phyloP scores from a whole-genome alignment of 2,113 vertebrate species.

The Crotophaga sulcirostris region DNA sequence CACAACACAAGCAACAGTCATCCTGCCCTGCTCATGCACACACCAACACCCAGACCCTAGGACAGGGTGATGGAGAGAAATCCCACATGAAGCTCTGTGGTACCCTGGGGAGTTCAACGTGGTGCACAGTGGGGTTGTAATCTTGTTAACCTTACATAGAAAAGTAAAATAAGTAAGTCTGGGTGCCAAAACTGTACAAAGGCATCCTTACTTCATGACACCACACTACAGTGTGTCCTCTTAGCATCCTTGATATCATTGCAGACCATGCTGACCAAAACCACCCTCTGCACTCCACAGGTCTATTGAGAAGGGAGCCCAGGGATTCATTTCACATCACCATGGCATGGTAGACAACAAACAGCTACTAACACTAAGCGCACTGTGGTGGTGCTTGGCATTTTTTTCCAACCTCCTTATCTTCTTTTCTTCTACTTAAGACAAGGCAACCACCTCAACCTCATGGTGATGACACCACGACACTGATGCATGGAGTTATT shows the following conservation, averaged over 20 bases:
- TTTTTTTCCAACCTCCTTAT: not conserved
- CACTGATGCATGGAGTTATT: not conserved
- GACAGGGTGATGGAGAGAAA: not conserved
- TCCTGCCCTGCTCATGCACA: not conserved
- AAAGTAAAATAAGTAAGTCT: not conserved
- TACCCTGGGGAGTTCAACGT: not conserved
- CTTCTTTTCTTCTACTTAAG: not conserved
- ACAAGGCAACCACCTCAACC: not conserved
- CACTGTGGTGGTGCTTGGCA: not conserved
- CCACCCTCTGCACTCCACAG: not conserved
- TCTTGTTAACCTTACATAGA: not conserved
- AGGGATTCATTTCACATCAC: not conserved
- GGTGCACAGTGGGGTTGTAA: not conserved
- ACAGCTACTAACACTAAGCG: not conserved
- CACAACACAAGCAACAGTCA: not conserved
- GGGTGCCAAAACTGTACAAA: not conserved
- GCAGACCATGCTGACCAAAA: not conserved
- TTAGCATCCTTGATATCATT: not conserved
- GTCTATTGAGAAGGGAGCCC: not conserved
- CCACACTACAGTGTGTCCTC: not conserved
- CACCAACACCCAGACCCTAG: not conserved
- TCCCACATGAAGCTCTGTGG: not conserved
- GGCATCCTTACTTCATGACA: not conserved
- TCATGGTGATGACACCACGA: not conserved
- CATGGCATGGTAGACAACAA: not conserved